These are phyloP conservation scores for Columba janthina DNA, from an alignment of 2,113 vertebrate species.

Conservation along the genomic window DNA sequence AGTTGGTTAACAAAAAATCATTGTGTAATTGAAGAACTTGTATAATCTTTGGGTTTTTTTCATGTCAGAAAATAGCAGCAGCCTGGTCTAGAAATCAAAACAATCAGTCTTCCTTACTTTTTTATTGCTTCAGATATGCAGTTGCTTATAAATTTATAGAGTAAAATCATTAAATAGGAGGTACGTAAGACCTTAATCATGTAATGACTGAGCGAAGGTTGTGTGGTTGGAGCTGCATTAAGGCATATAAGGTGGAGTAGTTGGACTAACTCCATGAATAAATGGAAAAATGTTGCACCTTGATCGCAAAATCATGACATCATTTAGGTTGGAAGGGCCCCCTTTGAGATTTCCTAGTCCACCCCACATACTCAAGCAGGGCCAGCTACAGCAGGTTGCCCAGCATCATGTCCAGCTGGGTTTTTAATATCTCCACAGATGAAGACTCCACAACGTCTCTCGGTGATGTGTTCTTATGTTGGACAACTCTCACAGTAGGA, in stretches of 20 bases:
- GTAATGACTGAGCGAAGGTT: background rate
- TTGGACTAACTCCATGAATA: background rate
- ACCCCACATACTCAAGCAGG: background rate
- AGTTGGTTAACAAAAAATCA: background rate
- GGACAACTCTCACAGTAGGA: background rate
- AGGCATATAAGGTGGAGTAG: background rate
- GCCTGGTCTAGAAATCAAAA: background rate
- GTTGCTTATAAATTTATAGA: background rate
- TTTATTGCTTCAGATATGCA: background rate
- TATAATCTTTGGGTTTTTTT: background rate
- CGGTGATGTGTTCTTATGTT: background rate
- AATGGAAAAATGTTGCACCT: background rate
- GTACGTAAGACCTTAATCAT: background rate
- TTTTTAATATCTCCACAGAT: background rate
- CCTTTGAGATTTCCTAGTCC: background rate
- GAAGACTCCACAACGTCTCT: background rate
- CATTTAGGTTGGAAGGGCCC: background rate
- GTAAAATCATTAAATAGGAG: background rate
- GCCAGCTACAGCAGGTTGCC: background rate
- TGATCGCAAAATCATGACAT: background rate
- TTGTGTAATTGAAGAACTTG: background rate
- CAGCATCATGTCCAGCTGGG: background rate
- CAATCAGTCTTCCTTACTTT: background rate
- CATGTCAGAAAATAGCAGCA: background rate
- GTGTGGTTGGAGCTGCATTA: background rate